These are phyloP conservation scores for Ceyx melanurus DNA, from an alignment of 2,113 vertebrate species.

Conservation along the genomic window DNA sequence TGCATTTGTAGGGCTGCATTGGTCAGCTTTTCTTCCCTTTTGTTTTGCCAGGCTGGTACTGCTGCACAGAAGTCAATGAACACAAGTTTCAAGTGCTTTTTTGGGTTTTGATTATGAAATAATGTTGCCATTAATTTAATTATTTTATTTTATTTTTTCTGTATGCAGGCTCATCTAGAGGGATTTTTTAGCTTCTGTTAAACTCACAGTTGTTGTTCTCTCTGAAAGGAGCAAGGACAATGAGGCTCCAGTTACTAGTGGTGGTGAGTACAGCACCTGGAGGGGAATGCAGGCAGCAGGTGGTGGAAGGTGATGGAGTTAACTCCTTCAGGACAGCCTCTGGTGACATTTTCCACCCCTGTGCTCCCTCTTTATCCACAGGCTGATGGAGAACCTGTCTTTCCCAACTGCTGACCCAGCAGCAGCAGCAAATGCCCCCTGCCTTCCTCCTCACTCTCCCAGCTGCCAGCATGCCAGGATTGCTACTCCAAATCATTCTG, in stretches of 20 bases:
- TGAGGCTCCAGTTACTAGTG: neutral
- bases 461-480: neutral
- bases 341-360: neutral
- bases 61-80: neutral
- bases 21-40: neutral
- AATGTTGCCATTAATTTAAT: neutral
- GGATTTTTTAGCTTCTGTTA: neutral
- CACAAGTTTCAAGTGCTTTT: neutral
- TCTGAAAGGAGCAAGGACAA: neutral
- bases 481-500: neutral
- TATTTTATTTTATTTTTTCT: neutral
- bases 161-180: neutral
- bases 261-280: neutral
- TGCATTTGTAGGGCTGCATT: neutral
- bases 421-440: neutral
- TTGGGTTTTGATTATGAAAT: neutral
- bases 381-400: neutral
- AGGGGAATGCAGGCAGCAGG: neutral
- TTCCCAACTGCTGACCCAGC: neutral
- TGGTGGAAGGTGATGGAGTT: neutral
- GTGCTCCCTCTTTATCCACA: neutral
- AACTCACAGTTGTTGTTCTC: neutral
- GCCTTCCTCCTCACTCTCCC: neutral
- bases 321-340: neutral
- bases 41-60: neutral